Percentiles rank a stretch among this genome's conserved stretches.
phyloP scores from a whole-genome alignment of 2,113 vertebrate species.

The Charadrius vociferus region DNA sequence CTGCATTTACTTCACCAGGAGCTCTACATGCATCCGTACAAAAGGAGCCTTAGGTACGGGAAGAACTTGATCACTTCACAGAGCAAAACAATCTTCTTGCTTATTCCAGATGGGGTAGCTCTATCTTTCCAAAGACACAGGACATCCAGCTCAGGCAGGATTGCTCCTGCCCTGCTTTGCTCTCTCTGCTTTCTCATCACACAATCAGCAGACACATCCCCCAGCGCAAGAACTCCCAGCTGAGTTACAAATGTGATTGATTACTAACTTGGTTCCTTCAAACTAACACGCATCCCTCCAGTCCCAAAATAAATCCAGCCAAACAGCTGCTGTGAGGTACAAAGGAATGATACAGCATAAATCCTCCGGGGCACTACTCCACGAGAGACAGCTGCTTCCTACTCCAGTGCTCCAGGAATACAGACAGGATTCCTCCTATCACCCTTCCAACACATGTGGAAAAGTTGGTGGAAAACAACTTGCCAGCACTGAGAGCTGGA shows the following conservation, averaged over 20 bases:
- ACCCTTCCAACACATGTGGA: neutral
- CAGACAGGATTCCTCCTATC: neutral
- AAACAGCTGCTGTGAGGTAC: conserved; percentile 27
- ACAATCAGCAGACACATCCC: neutral
- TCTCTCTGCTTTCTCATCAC: conserved; percentile 30
- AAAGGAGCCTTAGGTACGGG: neutral
- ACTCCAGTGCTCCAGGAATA: neutral
- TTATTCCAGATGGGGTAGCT: neutral
- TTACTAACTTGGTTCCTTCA: conserved; percentile 13
- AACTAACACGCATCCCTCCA: neutral
- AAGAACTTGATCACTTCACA: neutral
- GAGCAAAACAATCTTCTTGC: neutral
- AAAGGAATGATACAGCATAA: conserved; percentile 13
- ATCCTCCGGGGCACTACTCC: neutral
- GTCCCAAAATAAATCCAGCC: conserved; percentile 27
- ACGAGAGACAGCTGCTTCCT: neutral
- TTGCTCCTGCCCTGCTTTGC: neutral
- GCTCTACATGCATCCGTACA: neutral
- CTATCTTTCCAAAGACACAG: neutral
- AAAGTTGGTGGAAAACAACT: neutral
- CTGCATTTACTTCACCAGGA: neutral
- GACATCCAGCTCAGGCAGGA: conserved; percentile 13
- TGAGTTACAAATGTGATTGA: conserved; percentile 18
- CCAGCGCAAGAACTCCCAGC: neutral
- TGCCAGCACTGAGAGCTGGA: neutral